Conservation (phyloP, 2,888 invertebrate genomes). For the Lissocephala sabroskyi region DNA sequence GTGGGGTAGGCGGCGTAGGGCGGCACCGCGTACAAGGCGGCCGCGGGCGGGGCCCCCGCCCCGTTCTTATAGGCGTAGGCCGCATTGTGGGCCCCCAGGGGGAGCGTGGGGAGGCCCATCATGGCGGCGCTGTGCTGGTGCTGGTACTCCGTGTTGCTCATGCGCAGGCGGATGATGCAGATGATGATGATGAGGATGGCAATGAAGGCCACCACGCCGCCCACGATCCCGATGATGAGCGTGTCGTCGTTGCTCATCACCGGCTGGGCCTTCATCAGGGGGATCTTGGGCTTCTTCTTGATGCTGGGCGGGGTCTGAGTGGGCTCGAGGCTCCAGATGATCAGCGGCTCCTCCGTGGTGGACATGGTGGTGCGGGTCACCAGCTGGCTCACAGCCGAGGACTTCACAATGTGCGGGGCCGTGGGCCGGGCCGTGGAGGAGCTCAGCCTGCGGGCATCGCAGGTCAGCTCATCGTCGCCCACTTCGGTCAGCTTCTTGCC, state of each 20-base stretch:
- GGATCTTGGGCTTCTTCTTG: constrained; percentile 75
- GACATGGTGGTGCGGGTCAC: constrained; percentile 71
- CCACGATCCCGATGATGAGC: constrained; percentile 95
- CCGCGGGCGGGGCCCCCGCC: constrained; percentile 72
- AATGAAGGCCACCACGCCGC: constrained; percentile 92
- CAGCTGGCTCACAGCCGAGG: constrained; percentile 70
- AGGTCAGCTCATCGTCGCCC: constrained; percentile 86
- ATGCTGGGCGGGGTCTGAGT: constrained; percentile 75
- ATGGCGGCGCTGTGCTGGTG: constrained; percentile 76
- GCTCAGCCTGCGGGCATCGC: constrained; percentile 78
- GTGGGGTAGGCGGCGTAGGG: constrained; percentile 78
- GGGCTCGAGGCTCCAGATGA: constrained; percentile 91
- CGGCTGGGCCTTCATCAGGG: constrained; percentile 77
- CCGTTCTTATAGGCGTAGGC: constrained; percentile 73
- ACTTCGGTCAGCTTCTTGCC: constrained; percentile 82
- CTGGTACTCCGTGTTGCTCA: constrained; percentile 80
- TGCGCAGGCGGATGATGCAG: constrained; percentile 85
- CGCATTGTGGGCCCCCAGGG: constrained; percentile 76
- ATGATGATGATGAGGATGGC: constrained; percentile 90
- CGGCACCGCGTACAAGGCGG: constrained; percentile 76
- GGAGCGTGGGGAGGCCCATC: constrained; percentile 74
- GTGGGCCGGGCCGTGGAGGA: constrained; percentile 57
- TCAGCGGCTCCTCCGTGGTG: constrained; percentile 85
- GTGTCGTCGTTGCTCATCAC: constrained; percentile 89
- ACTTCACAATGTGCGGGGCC: constrained; percentile 52